A percentile compares a stretch with the other conserved stretches of the same genome.
These are phyloP conservation scores for Osedax fenrisi DNA, from an alignment of 2,888 invertebrate genomes.

Conservation along the genomic window DNA sequence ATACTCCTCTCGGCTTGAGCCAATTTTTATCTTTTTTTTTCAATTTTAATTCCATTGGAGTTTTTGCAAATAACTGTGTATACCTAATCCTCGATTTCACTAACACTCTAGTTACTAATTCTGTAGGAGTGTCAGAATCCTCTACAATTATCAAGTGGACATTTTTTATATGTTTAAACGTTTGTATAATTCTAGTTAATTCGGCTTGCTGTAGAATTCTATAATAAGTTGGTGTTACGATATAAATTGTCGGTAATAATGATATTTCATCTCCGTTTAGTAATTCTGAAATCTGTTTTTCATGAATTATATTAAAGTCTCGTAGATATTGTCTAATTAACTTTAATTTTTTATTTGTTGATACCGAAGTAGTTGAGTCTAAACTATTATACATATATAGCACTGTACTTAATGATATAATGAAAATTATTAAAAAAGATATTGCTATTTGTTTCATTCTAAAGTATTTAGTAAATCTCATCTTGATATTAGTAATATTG, in stretches of 20 bases:
- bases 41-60: slow-evolving; percentile 56
- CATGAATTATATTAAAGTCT: neutral
- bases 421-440: too few relatives aligned
- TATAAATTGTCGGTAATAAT: slow-evolving; percentile 60
- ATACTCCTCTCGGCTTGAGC: slow-evolving; percentile 58
- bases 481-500: too few relatives aligned
- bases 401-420: too few relatives aligned
- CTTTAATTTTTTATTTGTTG: neutral
- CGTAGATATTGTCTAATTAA: neutral
- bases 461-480: too few relatives aligned
- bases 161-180: slow-evolving; percentile 69
- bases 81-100: slow-evolving; percentile 56
- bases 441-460: too few relatives aligned
- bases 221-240: slow-evolving; percentile 79
- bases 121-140: slow-evolving; percentile 63
- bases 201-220: slow-evolving; percentile 81
- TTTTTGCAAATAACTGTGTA: slow-evolving; percentile 60
- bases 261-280: neutral
- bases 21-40: slow-evolving; percentile 42
- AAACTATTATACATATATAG: too few relatives aligned
- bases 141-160: slow-evolving; percentile 86
- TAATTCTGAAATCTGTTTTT: neutral
- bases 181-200: slow-evolving; percentile 73
- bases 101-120: slow-evolving; percentile 64
- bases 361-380: too few relatives aligned